Conservation (phyloP, 2,113 vertebrate species). For the Alethe castanea region DNA sequence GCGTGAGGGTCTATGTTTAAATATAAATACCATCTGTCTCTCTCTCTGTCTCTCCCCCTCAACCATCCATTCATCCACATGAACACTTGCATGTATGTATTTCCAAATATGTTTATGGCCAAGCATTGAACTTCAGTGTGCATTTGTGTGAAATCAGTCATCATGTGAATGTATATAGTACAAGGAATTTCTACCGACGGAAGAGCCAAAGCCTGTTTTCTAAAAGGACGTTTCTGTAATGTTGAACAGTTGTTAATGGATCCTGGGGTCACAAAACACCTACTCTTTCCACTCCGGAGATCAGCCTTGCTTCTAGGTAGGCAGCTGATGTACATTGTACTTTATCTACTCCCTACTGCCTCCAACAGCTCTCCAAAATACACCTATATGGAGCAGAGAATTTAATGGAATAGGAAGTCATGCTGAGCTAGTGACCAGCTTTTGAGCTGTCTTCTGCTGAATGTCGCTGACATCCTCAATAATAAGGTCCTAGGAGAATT, state of each 20-base stretch:
- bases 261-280: background rate
- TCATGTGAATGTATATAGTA: background rate
- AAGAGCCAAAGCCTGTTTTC: background rate
- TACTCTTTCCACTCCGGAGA: background rate
- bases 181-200: background rate
- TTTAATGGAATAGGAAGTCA: background rate
- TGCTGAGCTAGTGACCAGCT: background rate
- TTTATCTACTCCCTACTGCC: background rate
- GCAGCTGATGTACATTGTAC: accelerated
- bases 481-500: background rate
- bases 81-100: background rate
- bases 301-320: background rate
- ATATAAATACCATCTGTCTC: background rate
- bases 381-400: too few relatives aligned
- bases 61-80: background rate
- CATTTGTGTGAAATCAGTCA: background rate
- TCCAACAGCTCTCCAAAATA: background rate
- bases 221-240: background rate
- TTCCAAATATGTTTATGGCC: background rate
- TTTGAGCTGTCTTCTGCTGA: background rate
- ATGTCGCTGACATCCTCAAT: background rate
- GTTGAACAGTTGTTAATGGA: background rate
- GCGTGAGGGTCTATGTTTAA: background rate
- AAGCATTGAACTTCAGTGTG: background rate
- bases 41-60: background rate